Base-by-base conservation (phyloP, 2,797 vertebrate species). In the Helicolenus hilgendorfi region DNA sequence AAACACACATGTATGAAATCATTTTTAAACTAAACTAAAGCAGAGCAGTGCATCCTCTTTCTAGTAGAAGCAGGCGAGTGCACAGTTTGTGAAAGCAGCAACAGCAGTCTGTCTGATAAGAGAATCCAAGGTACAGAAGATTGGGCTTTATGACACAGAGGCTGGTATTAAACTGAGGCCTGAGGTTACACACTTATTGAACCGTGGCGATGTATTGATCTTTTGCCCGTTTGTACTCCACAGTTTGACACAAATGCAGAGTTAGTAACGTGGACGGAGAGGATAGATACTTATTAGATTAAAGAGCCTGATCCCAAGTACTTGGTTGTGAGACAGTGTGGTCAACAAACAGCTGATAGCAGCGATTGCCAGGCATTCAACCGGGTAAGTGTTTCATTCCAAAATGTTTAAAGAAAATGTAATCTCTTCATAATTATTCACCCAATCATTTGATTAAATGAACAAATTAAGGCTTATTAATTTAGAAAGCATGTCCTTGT, bases 241-340 rank as follows among this genome's bases (percentile, higher is more conserved):
- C 85, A 15, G 69, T 78, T 67, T 91, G 92, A 92, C 92, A 92
- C 86, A 94, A 93, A 94, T 83, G 76, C 88, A 93, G 92, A 93
- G 76, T 94, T 89, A 92, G 80, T 89, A 89, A 91, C n/a, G 45
- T 7, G 56, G 87, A 91, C 38, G 59, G 86, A 90, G 82, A 74
- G 69, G 83, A 88, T 33, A 41, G 90, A 90, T 49, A 7, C 74
- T 88, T 85, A 94, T 94, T 88, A 72, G 78, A 90, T 90, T 87
- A 85, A 72, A 87, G 58, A 41, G 71, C 36, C 84, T 88, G 59
- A 80, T 88, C 41, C 67, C 81, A 45, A 31, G 72, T 53, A 84
- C 76, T 79, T 14, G 56, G 35, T 18, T 63, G 63, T 14, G 59
- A 53, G 59, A 79, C 65, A 63, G 82, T 78, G 77, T 33, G 72